phyloP scores from a whole-genome alignment of 2,113 vertebrate genomes.

The Dasypus novemcinctus region DNA sequence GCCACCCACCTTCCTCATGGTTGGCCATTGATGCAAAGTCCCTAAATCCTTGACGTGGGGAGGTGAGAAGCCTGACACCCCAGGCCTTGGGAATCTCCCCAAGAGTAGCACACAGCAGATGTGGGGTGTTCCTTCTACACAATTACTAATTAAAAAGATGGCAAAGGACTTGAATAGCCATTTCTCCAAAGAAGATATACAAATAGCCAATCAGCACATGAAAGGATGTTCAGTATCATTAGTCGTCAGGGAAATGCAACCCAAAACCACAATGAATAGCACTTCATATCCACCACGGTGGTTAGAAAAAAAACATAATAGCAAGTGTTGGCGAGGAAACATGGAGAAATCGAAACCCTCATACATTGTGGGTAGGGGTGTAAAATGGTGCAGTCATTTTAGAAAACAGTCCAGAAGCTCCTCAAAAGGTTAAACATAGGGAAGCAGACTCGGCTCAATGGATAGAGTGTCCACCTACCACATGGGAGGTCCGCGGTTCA shows the following conservation, averaged over 20 bases:
- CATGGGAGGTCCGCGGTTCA: too few species aligned
- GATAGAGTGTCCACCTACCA: too few species aligned
- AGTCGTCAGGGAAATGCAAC: neutral
- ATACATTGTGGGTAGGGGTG: neutral
- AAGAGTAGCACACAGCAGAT: rapidly evolving
- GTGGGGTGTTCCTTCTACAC: neutral
- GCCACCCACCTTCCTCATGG: neutral
- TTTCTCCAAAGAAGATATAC: neutral
- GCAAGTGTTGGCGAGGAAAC: neutral
- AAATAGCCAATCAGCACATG: neutral
- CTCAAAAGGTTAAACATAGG: neutral
- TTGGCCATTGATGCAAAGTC: neutral
- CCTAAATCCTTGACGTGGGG: neutral
- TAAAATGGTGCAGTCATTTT: neutral
- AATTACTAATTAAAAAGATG: neutral
- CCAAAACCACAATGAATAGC: neutral
- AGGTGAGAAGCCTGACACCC: neutral
- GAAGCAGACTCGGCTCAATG: too few species aligned
- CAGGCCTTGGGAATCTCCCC: neutral
- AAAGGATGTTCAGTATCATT: neutral
- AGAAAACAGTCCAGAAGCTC: neutral
- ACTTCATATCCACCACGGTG: neutral
- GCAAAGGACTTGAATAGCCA: neutral
- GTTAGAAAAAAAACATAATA: neutral
- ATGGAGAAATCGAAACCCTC: neutral